Conservation (phyloP, 1,140 invertebrate genomes). For the Drosophila elegans region DNA sequence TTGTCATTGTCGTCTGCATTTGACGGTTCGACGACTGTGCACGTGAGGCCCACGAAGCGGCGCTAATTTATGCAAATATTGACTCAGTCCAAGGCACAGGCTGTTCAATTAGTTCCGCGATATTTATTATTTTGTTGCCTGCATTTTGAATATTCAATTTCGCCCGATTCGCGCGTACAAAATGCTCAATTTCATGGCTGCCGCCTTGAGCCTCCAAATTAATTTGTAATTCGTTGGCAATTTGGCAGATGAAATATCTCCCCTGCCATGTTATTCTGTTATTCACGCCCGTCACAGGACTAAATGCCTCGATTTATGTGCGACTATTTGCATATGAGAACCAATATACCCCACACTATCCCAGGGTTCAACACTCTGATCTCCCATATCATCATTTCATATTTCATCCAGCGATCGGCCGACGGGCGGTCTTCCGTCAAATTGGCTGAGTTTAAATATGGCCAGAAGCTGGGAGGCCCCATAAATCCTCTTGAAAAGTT, state of each 20-base stretch:
- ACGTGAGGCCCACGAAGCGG: constrained; percentile 72
- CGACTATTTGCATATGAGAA: constrained; percentile 50
- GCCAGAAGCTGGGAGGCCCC: constrained; percentile 49
- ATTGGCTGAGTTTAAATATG: constrained; percentile 46
- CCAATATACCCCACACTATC: neutral
- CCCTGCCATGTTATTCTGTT: constrained; percentile 13
- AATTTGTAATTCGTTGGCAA: constrained; percentile 80
- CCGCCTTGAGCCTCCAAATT: constrained; percentile 64
- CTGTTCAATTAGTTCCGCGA: constrained; percentile 81
- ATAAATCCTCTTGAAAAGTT: constrained; percentile 66
- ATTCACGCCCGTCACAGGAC: constrained; percentile 30
- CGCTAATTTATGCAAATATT: constrained; percentile 83
- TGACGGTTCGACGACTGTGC: constrained; percentile 62
- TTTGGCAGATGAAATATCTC: constrained; percentile 74
- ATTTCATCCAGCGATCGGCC: constrained; percentile 24
- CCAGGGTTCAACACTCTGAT: constrained; percentile 28
- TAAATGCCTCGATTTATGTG: constrained; percentile 66
- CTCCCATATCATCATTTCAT: constrained; percentile 46
- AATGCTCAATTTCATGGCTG: constrained; percentile 62
- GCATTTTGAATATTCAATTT: constrained; percentile 81
- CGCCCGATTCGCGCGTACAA: constrained; percentile 46
- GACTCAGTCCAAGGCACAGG: constrained; percentile 38
- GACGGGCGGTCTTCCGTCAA: constrained; percentile 43
- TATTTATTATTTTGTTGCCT: constrained; percentile 81
- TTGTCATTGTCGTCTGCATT: constrained; percentile 79